Evolutionary conservation across 92 coral and sea anemone genomes (phyloP), one percentile per base, ranked within the genome.

Genomic region (Palythoa grandiflora): DNA sequence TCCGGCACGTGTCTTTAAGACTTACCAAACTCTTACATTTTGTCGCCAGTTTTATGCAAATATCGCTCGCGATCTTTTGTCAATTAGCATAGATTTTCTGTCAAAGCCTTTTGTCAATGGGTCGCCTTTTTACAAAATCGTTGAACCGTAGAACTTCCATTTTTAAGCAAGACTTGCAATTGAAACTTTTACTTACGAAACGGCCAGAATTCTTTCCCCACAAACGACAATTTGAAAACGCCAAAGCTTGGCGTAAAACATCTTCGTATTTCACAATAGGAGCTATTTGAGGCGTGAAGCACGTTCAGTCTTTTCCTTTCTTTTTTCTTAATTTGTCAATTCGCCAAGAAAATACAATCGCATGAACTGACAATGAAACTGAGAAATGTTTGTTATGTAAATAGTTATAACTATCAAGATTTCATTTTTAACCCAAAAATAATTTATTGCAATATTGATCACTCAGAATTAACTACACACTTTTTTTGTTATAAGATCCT

Each of bases 1-100:
- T 16, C 6, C 16, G 86, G 86, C 86, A 81, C 86, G 86, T 81
- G 86, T 81, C 86, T 81, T 66, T 81, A 79, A 65, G 16, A 66
- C 35, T 20, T 39, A 51, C 48, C 75, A 47, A 65, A 81, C 75
- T 65, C 86, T 65, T 81, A 66, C 86, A 28, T 75, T 81, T 81
- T 81, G 54, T 65, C 54, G 47, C 75, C 37, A 81, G 76, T 21
- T 47, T 63, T 80, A 81, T 81, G 86, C 86, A 81, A 81, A 66
- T 81, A 39, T 15, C 3, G 9, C 53, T 19, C 21, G 52, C 55
- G 71, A 81, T 65, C 75, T 71, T 65, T 81, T 81, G 76, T 80
- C 75, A 9, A 11, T 47, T 8, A 52, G 66, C 9, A 13, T 63
- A 63, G 9, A n/a, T 36, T 77, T 1, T 47, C 75, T 44, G 75